Percentiles rank a stretch among this genome's conserved stretches.
These are phyloP conservation scores for Antennarius maculatus DNA, from an alignment of 2,797 vertebrate genomes.

Conservation along the genomic window DNA sequence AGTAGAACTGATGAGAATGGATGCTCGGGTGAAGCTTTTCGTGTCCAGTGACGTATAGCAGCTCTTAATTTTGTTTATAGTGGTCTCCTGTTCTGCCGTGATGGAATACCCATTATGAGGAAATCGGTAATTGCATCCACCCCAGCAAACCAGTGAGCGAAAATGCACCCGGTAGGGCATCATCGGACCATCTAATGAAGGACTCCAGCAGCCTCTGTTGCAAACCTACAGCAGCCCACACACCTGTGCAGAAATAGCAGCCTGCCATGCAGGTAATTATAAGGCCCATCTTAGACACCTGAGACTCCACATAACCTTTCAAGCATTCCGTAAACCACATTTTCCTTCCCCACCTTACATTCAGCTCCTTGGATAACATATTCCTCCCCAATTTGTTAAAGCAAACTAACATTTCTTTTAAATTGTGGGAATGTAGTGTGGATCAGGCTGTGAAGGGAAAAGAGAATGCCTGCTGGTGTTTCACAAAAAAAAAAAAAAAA, in stretches of 20 bases:
- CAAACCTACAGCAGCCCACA: constrained; percentile 72
- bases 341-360: constrained; percentile 34
- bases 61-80: constrained; percentile 55
- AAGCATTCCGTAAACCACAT: constrained; percentile 34
- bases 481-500: too few species aligned
- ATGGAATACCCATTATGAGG: constrained; percentile 60
- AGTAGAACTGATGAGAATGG: background rate
- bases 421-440: too few species aligned
- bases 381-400: background rate
- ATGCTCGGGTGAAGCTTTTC: constrained; percentile 16
- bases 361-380: background rate
- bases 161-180: constrained; percentile 67
- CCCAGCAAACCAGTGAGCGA: constrained; percentile 54
- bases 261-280: constrained; percentile 78
- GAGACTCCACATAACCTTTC: constrained; percentile 39
- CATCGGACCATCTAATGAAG: constrained; percentile 62
- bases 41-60: constrained; percentile 13
- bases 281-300: constrained; percentile 59
- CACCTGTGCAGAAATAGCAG: constrained; percentile 80
- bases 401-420: too few species aligned
- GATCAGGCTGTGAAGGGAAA: too few species aligned
- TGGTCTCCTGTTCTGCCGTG: constrained; percentile 54
- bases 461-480: too few species aligned
- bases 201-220: constrained; percentile 58
- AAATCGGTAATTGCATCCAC: constrained; percentile 68